A percentile compares a stretch with the other conserved stretches of the same genome.
These are phyloP conservation scores for Mycteria americana DNA, from an alignment of 2,797 vertebrate species.

Conservation along the genomic window DNA sequence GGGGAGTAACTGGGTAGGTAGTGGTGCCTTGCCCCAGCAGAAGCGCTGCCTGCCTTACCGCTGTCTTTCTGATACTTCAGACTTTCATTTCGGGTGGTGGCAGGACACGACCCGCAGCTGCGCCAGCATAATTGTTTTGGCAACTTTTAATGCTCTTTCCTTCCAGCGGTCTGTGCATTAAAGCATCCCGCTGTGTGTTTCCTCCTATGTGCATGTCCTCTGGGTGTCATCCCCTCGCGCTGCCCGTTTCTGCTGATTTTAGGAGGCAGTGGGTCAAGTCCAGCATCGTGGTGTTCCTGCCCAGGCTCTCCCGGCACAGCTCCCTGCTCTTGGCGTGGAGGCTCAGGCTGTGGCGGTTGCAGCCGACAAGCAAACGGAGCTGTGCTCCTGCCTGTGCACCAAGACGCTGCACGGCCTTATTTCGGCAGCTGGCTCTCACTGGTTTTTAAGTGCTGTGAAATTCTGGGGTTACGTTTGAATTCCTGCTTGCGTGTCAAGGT, in stretches of 20 bases:
- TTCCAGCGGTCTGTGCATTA: background rate
- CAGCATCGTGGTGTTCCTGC: fast-evolving
- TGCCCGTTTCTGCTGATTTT: background rate
- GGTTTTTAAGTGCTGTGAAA: background rate
- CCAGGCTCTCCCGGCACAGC: background rate
- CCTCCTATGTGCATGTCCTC: fast-evolving
- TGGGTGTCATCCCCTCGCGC: background rate
- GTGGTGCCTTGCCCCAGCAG: fast-evolving
- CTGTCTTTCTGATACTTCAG: background rate
- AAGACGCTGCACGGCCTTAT: fast-evolving
- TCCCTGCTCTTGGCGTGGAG: fast-evolving
- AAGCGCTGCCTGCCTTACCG: background rate
- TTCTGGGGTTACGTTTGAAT: background rate
- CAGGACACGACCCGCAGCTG: background rate
- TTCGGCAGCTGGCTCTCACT: background rate
- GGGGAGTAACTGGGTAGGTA: background rate
- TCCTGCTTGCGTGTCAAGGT: background rate
- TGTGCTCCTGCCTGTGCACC: background rate
- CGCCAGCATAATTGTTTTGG: background rate
- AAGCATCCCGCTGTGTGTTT: background rate
- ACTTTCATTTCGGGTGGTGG: background rate
- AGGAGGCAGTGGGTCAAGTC: background rate
- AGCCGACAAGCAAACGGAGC: background rate
- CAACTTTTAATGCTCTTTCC: background rate
- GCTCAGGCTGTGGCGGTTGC: background rate